Percentiles rank a stretch among this genome's conserved stretches.
phyloP scores from a whole-genome alignment of 2,888 invertebrate genomes.

The Pristionchus japonicus region DNA sequence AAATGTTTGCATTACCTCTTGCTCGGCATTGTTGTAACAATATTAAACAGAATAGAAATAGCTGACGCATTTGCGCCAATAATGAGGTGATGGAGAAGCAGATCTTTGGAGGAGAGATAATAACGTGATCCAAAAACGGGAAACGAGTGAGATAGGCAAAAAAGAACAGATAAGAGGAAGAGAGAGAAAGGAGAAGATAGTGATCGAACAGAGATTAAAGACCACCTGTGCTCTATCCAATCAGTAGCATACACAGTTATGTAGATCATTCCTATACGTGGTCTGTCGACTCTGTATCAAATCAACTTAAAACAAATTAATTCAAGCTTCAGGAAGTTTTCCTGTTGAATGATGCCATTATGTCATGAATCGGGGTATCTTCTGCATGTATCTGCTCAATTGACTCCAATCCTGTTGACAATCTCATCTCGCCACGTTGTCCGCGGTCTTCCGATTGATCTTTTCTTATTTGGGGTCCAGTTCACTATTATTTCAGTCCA shows the following conservation, averaged over 20 bases:
- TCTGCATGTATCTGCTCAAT: too few relatives aligned
- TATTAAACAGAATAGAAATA: neutral
- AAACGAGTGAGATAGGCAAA: neutral
- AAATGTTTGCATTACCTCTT: slow-evolving; percentile 34
- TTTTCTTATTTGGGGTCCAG: too few relatives aligned
- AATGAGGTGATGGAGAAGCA: neutral
- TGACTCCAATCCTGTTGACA: too few relatives aligned
- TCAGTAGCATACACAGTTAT: neutral
- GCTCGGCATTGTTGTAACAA: neutral
- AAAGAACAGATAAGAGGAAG: neutral
- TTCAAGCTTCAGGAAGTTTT: too few relatives aligned
- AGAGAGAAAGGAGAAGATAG: neutral
- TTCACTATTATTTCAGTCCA: too few relatives aligned
- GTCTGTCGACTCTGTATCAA: too few relatives aligned
- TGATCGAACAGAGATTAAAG: neutral
- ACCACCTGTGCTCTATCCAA: neutral
- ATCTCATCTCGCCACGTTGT: too few relatives aligned
- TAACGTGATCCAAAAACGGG: neutral
- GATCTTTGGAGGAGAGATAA: neutral
- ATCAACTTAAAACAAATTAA: too few relatives aligned
- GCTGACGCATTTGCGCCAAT: neutral
- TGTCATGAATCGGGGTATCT: too few relatives aligned
- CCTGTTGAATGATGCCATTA: too few relatives aligned
- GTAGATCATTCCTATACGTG: neutral
- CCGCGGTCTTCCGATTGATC: too few relatives aligned